Conservation (phyloP, 2,113 vertebrate genomes). For the Petrocephalus microphthalmus region DNA sequence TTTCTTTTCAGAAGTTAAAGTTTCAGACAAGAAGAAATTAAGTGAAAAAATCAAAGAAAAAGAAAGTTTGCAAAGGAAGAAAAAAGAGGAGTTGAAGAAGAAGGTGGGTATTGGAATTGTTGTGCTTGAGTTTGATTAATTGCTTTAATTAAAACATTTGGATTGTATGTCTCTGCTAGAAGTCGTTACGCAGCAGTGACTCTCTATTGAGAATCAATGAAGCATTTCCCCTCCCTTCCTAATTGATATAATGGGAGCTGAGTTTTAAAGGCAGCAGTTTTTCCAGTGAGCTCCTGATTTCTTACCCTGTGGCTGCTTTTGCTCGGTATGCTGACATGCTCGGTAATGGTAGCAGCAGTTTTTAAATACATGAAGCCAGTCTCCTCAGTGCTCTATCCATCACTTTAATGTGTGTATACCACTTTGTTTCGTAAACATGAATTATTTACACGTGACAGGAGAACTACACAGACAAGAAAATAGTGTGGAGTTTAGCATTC, state of each 20-base stretch:
- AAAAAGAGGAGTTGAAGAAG: conserved; percentile 71
- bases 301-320: background rate
- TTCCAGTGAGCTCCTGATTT: background rate
- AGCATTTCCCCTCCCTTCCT: background rate
- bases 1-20: conserved; percentile 63
- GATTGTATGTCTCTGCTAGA: background rate
- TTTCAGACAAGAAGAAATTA: conserved; percentile 78
- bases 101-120: conserved; percentile 52
- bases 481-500: background rate
- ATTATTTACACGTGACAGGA: background rate
- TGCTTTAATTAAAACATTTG: background rate
- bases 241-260: background rate
- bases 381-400: background rate
- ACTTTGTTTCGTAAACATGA: background rate
- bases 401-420: background rate
- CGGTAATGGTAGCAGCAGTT: background rate
- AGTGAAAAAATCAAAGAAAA: conserved; percentile 78
- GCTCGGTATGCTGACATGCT: background rate
- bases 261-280: background rate
- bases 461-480: background rate
- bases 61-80: conserved; percentile 69
- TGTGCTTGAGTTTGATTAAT: background rate
- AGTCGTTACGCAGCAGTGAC: background rate
- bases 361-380: background rate
- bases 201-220: background rate